phyloP scores from a whole-genome alignment of 2,113 vertebrate genomes.

The Microtus oregoni region DNA sequence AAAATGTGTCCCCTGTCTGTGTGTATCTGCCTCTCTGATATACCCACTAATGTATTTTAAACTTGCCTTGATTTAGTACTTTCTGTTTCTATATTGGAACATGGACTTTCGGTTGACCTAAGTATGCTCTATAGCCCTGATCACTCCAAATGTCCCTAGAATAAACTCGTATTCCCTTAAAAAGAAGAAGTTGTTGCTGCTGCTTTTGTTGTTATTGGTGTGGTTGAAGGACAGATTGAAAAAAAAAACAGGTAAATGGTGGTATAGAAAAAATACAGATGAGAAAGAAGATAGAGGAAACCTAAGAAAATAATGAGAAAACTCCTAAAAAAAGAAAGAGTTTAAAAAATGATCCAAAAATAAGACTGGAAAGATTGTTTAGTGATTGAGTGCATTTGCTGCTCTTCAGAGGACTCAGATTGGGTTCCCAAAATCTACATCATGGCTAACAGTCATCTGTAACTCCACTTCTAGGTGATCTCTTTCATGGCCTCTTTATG shows the following conservation, averaged over 20 bases:
- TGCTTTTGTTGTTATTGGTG: background rate
- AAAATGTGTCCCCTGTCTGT: background rate
- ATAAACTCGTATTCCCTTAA: background rate
- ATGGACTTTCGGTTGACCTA: background rate
- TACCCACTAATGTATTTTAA: background rate
- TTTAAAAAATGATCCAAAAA: conserved; percentile 3
- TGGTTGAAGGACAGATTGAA: background rate
- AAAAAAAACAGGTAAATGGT: background rate
- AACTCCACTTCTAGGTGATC: background rate
- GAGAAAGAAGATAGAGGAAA: conserved; percentile 33
- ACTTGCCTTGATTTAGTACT: background rate
- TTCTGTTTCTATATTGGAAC: background rate
- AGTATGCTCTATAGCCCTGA: background rate
- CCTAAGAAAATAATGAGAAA: background rate
- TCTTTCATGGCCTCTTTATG: background rate
- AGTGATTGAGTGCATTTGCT: background rate
- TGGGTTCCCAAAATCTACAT: background rate
- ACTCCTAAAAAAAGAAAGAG: background rate
- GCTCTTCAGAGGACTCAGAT: background rate
- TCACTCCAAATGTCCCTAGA: background rate
- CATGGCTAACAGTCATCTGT: background rate
- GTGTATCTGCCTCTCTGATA: background rate
- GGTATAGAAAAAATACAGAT: background rate
- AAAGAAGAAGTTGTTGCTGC: background rate
- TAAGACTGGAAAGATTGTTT: background rate